Percentiles rank a stretch among this genome's conserved stretches.
Evolutionary conservation across 2,888 invertebrate species (phyloP).

Genomic region (Parnassius mnemosyne): DNA sequence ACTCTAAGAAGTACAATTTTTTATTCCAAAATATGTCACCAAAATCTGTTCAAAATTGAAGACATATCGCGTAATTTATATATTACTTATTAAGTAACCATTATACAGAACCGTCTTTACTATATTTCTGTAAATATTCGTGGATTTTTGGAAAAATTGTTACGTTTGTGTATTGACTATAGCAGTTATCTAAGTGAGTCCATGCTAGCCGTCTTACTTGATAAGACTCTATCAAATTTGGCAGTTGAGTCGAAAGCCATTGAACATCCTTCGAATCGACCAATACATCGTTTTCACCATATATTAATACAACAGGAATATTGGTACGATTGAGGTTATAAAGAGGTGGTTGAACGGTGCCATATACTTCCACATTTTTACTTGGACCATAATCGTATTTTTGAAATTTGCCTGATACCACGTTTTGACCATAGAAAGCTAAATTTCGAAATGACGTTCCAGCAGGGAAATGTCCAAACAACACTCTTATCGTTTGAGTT

Average conservation of each 20-base stretch:
- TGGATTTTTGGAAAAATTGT: slow-evolving; percentile 4
- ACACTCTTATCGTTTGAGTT: slow-evolving; percentile 41
- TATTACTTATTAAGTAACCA: too few relatives aligned
- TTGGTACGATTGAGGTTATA: slow-evolving; percentile 51
- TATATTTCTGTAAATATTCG: slow-evolving; percentile 2
- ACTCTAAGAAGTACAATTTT: too few relatives aligned
- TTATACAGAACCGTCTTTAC: not conserved
- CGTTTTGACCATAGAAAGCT: slow-evolving; percentile 57
- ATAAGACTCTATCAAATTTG: slow-evolving; percentile 72
- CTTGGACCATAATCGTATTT: slow-evolving; percentile 57
- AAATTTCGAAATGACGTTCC: slow-evolving; percentile 54
- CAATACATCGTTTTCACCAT: slow-evolving; percentile 76
- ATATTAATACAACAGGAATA: slow-evolving; percentile 50
- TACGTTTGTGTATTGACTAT: slow-evolving; percentile 34
- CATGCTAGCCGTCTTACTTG: slow-evolving; percentile 72
- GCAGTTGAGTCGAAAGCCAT: slow-evolving; percentile 73
- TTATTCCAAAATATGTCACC: too few relatives aligned
- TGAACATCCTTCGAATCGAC: slow-evolving; percentile 80
- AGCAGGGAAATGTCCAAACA: slow-evolving; percentile 57
- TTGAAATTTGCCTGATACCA: slow-evolving; percentile 41
- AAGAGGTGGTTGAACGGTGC: slow-evolving; percentile 44
- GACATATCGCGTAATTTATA: too few relatives aligned
- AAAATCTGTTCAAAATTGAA: too few relatives aligned
- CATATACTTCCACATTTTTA: slow-evolving; percentile 50
- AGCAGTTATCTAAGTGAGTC: slow-evolving; percentile 49